Base-by-base conservation (phyloP, 2,888 invertebrate genomes). In the Cephonodes hylas region DNA sequence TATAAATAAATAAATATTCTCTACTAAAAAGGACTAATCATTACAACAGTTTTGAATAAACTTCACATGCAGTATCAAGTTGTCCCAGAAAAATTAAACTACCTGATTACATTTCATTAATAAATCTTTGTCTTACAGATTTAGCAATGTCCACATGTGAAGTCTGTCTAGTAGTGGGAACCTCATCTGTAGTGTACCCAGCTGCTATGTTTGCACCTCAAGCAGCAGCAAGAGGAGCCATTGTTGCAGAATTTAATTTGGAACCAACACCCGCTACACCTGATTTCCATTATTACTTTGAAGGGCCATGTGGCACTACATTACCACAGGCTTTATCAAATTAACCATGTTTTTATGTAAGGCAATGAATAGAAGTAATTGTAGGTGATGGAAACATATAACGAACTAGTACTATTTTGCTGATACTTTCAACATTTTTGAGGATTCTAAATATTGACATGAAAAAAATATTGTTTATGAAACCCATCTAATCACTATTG, bases 161-260 rank as follows among this genome's bases (percentile, higher is more conserved):
- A 75, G 86, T 96, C 1, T 97, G 96, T 77, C 84, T 97, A 42
- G 95, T 97, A 15, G 95, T 97, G 57, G 97, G 98, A 4, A 97
- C 97, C 13, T 97, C 97, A 0, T 96, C 97, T 0, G 94, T 96
- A 0, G 97, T 97, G 1, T 97, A 97, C 82, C 97, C 97, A 0
- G 97, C 97, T 0, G 96, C 97, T 4, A 95, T 96, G 95, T 97
- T 97, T 88, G 97, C 97, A 0, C 97, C 97, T 0, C 90, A 93
- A 72, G 96, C 96, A 0, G 96, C 96, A 0, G 87, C 91, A 0
- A 91, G 96, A 63, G 96, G 96, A 1, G 94, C 90, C 0, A 70
- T 81, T 0, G 90, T 91, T 1, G 91, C 91, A 0, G 91, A 91
- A 61, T 90, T 96, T 66, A 92, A 92, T 66, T 72, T 93, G 7